Evolutionary conservation across 2,888 invertebrate species (phyloP).

Genomic region (Archips crataeganus): DNA sequence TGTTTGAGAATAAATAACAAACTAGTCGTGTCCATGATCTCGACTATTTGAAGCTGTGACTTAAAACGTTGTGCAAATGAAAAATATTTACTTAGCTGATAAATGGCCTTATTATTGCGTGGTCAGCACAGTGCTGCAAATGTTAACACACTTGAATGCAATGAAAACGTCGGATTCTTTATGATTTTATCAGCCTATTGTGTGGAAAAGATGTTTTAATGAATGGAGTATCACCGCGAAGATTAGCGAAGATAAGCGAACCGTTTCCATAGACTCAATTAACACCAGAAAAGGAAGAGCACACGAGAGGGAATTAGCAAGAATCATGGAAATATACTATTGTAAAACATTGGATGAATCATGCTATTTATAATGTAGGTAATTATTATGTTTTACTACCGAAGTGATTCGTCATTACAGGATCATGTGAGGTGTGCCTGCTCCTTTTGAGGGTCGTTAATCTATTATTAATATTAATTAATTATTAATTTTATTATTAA

Average conservation of each 20-base stretch:
- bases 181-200: not conserved
- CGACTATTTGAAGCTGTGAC: slow-evolving; percentile 1
- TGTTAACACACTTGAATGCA: not conserved
- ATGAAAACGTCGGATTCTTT: not conserved
- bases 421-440: not conserved
- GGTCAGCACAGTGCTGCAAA: not conserved
- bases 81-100: slow-evolving; percentile 10
- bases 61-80: slow-evolving; percentile 3
- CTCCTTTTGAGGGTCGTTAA: not conserved
- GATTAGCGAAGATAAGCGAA: slow-evolving; percentile 35
- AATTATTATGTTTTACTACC: slow-evolving; percentile 1
- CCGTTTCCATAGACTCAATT: slow-evolving; percentile 28
- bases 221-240: slow-evolving; percentile 18
- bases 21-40: not conserved
- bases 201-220: slow-evolving; percentile 1
- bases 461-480: no score
- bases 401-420: not conserved
- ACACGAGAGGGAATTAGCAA: slow-evolving; percentile 12
- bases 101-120: not conserved
- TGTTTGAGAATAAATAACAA: slow-evolving; percentile 1
- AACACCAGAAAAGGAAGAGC: slow-evolving; percentile 9
- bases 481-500: no score
- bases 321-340: slow-evolving; percentile 28
- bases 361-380: not conserved
- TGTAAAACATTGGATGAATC: not conserved